Conservation (phyloP, 2,888 invertebrate species). For the Biston stratarius region DNA sequence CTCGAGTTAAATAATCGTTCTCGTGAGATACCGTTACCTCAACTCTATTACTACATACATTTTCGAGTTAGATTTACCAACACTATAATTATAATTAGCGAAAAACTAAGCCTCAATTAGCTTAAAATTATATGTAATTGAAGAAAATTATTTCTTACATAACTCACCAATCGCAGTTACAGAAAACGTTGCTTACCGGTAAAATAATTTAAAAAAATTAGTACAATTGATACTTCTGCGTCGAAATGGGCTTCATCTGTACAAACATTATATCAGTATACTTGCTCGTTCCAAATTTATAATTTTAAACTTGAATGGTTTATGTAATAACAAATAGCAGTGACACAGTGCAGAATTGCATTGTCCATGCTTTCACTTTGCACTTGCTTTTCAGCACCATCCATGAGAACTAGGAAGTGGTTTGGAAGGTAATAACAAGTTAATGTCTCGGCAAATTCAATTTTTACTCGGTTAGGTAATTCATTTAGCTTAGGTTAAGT, state of each 20-base stretch:
- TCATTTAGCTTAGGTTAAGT: background rate
- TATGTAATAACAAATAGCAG: conserved; percentile 35
- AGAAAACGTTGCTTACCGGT: conserved; percentile 47
- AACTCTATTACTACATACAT: conserved; percentile 32
- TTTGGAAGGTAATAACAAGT: conserved; percentile 11
- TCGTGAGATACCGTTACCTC: conserved; percentile 45
- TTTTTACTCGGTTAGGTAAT: conserved; percentile 28
- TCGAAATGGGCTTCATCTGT: conserved; percentile 15
- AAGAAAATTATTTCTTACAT: conserved; percentile 26
- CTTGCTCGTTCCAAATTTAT: conserved; percentile 9
- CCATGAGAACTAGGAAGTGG: conserved; percentile 43
- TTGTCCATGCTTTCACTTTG: conserved; percentile 43
- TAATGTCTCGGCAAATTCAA: conserved; percentile 23
- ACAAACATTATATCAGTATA: conserved; percentile 11
- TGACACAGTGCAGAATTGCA: conserved; percentile 33
- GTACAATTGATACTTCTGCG: conserved; percentile 10
- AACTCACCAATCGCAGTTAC: conserved; percentile 36
- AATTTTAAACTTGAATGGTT: conserved; percentile 27
- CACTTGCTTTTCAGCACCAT: conserved; percentile 25
- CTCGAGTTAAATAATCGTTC: conserved; percentile 46
- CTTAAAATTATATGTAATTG: conserved; percentile 7
- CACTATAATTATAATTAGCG: conserved; percentile 34
- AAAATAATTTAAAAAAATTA: conserved; percentile 42
- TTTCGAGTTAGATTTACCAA: conserved; percentile 14
- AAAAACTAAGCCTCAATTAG: conserved; percentile 21